These are phyloP conservation scores for Nemoura dubitans DNA, from an alignment of 2,888 invertebrate genomes.

Conservation along the genomic window DNA sequence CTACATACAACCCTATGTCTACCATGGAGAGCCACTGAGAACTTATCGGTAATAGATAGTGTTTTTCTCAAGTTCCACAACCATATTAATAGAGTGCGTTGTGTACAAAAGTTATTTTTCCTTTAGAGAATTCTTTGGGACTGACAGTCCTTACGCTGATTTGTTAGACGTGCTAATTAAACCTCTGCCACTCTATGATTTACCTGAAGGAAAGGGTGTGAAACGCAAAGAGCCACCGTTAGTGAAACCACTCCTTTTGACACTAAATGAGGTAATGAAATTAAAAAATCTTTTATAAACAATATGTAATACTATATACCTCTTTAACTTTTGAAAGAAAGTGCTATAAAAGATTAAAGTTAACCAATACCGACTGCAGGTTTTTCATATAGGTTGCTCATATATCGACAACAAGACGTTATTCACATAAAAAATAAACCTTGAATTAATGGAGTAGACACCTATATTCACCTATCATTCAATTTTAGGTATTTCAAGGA, in stretches of 20 bases:
- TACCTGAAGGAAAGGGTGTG: conserved; percentile 66
- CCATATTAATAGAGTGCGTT: conserved; percentile 13
- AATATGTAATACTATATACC: no score
- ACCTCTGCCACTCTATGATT: conserved; percentile 70
- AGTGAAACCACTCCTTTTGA: conserved; percentile 66
- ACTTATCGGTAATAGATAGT: conserved; percentile 70
- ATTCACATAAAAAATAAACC: no score
- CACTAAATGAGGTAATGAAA: conserved; percentile 67
- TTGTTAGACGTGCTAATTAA: conserved; percentile 72
- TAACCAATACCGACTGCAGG: no score
- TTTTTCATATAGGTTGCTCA: no score
- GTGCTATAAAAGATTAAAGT: no score
- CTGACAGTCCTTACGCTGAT: conserved; percentile 82
- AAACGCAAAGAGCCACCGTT: conserved; percentile 65
- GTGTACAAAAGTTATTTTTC: neutral
- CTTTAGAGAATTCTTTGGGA: conserved; percentile 80
- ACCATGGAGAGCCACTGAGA: conserved; percentile 80
- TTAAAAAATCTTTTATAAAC: no score
- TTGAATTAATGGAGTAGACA: no score
- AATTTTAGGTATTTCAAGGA: conserved; percentile 69
- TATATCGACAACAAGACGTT: no score
- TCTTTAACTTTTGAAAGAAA: no score
- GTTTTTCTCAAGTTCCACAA: neutral
- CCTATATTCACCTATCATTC: no score
- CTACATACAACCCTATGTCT: conserved; percentile 78